These are phyloP conservation scores for Serripes groenlandicus DNA, from an alignment of 2,888 invertebrate genomes.

Conservation along the genomic window DNA sequence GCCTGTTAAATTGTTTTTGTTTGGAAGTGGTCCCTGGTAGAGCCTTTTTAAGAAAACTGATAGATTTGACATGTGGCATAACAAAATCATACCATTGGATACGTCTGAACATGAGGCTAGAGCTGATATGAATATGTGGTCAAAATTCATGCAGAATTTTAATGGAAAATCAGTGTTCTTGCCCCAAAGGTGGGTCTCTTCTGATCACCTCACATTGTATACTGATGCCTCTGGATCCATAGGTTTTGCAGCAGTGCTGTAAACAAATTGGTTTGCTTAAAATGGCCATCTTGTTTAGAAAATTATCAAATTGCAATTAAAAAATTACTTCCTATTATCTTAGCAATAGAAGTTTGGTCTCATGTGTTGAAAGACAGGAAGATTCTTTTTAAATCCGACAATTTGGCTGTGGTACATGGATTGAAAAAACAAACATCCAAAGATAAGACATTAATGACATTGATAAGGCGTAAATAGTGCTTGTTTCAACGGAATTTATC, in stretches of 20 bases:
- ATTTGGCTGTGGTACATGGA: slow-evolving; percentile 28
- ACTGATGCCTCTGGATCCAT: slow-evolving; percentile 48
- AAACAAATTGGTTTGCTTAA: slow-evolving; percentile 32
- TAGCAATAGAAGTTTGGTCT: slow-evolving; percentile 45
- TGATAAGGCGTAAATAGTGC: slow-evolving; percentile 3
- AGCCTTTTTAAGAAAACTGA: slow-evolving; percentile 36
- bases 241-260: slow-evolving; percentile 46
- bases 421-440: slow-evolving; percentile 32
- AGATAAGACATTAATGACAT: slow-evolving; percentile 8
- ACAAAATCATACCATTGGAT: slow-evolving; percentile 3
- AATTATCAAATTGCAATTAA: slow-evolving; percentile 27
- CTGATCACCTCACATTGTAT: slow-evolving; percentile 19
- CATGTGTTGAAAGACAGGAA: too few relatives aligned
- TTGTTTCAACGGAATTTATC: neutral
- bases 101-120: slow-evolving; percentile 27
- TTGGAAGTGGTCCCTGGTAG: slow-evolving; percentile 30
- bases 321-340: slow-evolving; percentile 23
- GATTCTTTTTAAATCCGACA: slow-evolving; percentile 45
- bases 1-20: slow-evolving; percentile 23
- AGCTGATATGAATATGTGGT: slow-evolving; percentile 50
- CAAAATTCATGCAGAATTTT: slow-evolving; percentile 31
- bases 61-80: slow-evolving; percentile 42
- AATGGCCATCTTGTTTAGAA: neutral
- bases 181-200: slow-evolving; percentile 32
- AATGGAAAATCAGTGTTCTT: slow-evolving; percentile 60